phyloP scores from a whole-genome alignment of 2,113 vertebrate genomes.

The Varanus komodoensis region DNA sequence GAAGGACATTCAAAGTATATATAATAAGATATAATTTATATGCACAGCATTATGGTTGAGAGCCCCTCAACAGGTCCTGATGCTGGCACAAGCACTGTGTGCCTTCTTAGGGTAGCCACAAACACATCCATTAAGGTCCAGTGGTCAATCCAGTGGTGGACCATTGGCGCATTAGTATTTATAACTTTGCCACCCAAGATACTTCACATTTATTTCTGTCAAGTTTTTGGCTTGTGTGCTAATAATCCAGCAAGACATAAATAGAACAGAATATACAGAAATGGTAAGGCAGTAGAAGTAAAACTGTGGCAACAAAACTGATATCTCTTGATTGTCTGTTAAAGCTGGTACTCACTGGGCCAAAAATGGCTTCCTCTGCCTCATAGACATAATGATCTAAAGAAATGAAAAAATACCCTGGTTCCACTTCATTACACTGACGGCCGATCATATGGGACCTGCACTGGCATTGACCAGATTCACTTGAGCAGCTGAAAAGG shows the following conservation, averaged over 20 bases:
- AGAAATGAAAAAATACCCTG: conserved; percentile 93
- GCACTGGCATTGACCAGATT: conserved; percentile 91
- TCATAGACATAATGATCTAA: conserved; percentile 97
- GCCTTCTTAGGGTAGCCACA: neutral
- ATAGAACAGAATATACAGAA: conserved; percentile 28
- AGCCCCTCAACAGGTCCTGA: neutral
- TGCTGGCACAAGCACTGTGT: neutral
- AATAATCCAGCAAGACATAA: conserved; percentile 14
- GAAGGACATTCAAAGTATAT: neutral
- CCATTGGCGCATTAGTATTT: neutral
- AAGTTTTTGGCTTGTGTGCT: conserved; percentile 1
- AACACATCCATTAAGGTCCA: neutral
- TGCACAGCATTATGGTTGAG: no score
- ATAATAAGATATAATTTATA: neutral
- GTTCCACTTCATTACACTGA: conserved; percentile 91
- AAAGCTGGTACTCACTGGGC: conserved; percentile 85
- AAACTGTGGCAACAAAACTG: neutral
- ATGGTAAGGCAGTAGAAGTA: neutral
- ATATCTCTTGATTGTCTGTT: conserved; percentile 1
- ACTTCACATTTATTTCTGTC: neutral
- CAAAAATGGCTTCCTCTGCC: conserved; percentile 89
- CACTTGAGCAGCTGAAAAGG: conserved; percentile 86
- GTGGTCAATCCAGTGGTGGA: neutral
- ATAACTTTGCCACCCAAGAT: neutral
- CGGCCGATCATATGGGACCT: conserved; percentile 92